Conservation (phyloP, 2,113 vertebrate species). For the Acanthochromis polyacanthus region DNA sequence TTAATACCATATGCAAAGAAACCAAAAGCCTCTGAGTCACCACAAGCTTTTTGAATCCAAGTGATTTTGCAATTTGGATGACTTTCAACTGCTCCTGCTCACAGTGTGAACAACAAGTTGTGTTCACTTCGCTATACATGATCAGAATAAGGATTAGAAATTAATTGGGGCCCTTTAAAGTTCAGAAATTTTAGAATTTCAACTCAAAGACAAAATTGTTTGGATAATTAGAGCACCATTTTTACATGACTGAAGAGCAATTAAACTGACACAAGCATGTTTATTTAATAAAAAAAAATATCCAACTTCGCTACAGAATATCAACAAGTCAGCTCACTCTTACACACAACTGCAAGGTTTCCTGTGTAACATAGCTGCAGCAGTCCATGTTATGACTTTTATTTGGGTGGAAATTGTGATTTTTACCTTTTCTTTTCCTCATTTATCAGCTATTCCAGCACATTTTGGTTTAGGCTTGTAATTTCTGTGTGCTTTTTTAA, state of each 20-base stretch:
- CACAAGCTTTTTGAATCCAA: not conserved
- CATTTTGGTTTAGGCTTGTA: slow-evolving; percentile 50
- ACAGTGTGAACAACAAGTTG: slow-evolving; percentile 54
- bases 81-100: slow-evolving; percentile 16
- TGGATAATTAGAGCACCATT: not conserved
- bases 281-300: not conserved
- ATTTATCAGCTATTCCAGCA: slow-evolving; percentile 41
- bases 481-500: slow-evolving; percentile 57
- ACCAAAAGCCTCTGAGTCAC: slow-evolving; percentile 10
- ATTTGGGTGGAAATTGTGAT: slow-evolving; percentile 51
- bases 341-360: not conserved
- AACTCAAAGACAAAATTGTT: not conserved
- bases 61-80: slow-evolving; percentile 1
- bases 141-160: slow-evolving; percentile 8
- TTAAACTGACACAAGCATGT: not conserved
- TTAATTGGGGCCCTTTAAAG: not conserved
- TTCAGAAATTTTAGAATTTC: slow-evolving; percentile 6
- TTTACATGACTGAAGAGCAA: not conserved
- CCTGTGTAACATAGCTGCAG: slow-evolving; percentile 41
- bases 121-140: not conserved
- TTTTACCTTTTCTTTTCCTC: slow-evolving; percentile 42
- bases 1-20: slow-evolving; percentile 5
- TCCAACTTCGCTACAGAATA: not conserved
- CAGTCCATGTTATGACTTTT: slow-evolving; percentile 35
- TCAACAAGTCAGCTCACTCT: slow-evolving; percentile 10